phyloP scores from a whole-genome alignment of 37 sponge, comb jelly and placozoan genomes.

The Hormiphora californensis region DNA sequence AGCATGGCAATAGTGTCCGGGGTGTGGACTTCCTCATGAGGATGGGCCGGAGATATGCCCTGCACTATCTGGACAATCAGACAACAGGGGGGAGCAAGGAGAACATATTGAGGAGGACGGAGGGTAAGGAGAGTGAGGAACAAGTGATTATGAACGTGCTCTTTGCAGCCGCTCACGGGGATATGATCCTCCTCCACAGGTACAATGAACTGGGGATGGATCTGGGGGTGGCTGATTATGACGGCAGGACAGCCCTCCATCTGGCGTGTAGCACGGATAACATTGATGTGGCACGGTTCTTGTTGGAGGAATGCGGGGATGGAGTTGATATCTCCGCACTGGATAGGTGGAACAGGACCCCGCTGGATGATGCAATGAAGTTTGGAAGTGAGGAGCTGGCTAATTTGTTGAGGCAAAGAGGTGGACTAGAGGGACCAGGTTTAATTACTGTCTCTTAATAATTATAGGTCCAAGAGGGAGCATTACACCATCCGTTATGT shows the following conservation, averaged over 20 bases:
- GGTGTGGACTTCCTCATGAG: constrained; percentile 65
- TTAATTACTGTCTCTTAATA: too few relatives aligned
- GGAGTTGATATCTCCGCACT: constrained; percentile 31
- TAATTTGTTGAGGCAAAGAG: neutral
- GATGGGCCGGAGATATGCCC: neutral
- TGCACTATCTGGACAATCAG: neutral
- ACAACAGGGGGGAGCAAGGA: neutral
- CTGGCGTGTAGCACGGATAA: constrained; percentile 59
- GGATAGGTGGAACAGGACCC: constrained; percentile 63
- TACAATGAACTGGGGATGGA: constrained; percentile 18
- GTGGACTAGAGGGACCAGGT: constrained; percentile 18
- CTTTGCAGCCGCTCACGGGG: constrained; percentile 10
- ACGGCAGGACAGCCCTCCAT: constrained; percentile 63
- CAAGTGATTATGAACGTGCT: neutral
- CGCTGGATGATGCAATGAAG: constrained; percentile 58
- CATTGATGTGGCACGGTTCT: constrained; percentile 14
- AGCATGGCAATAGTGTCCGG: constrained; percentile 68
- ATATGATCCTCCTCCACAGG: constrained; percentile 36
- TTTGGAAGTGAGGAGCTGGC: constrained; percentile 54
- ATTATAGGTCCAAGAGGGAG: too few relatives aligned
- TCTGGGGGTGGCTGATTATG: constrained; percentile 57
- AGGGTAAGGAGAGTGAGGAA: neutral
- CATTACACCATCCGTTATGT: too few relatives aligned
- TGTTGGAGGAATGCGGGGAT: neutral
- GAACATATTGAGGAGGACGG: neutral